Evolutionary conservation across 2,113 vertebrate genomes (phyloP).

Genomic region (Cavia aperea): DNA sequence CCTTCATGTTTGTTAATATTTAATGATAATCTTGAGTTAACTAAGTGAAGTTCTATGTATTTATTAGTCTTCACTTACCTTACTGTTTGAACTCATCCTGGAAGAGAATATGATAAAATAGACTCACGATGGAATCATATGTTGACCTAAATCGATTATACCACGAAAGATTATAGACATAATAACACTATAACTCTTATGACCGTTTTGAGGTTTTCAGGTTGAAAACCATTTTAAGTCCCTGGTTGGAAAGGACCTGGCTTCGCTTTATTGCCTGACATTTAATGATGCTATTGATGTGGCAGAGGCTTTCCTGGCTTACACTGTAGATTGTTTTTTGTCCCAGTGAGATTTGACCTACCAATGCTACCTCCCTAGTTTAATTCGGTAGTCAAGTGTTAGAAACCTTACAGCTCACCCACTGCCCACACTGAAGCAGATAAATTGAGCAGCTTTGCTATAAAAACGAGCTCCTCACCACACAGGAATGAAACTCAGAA

Average conservation of each 20-base stretch:
- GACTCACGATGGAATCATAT: background rate
- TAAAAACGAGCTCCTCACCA: conserved; percentile 9
- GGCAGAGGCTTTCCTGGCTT: background rate
- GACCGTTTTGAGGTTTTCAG: background rate
- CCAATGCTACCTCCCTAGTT: background rate
- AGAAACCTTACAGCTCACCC: background rate
- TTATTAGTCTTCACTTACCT: conserved; percentile 27
- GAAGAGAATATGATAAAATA: conserved; percentile 5
- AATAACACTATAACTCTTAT: background rate
- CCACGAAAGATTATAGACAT: background rate
- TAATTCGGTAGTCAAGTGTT: background rate
- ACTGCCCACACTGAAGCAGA: background rate
- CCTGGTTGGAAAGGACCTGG: background rate
- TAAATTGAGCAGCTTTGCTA: background rate
- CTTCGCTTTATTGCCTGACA: background rate
- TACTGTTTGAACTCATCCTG: conserved; percentile 42
- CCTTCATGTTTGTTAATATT: conserved; percentile 53
- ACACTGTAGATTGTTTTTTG: background rate
- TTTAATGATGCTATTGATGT: background rate
- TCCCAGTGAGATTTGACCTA: background rate
- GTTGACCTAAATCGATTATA: conserved; percentile 2
- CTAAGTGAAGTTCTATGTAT: conserved; percentile 50
- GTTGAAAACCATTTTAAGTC: background rate
- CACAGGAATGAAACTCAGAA: background rate
- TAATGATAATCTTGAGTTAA: conserved; percentile 59